phyloP scores from a whole-genome alignment of 2,797 vertebrate species.

The Vireo griseus region DNA sequence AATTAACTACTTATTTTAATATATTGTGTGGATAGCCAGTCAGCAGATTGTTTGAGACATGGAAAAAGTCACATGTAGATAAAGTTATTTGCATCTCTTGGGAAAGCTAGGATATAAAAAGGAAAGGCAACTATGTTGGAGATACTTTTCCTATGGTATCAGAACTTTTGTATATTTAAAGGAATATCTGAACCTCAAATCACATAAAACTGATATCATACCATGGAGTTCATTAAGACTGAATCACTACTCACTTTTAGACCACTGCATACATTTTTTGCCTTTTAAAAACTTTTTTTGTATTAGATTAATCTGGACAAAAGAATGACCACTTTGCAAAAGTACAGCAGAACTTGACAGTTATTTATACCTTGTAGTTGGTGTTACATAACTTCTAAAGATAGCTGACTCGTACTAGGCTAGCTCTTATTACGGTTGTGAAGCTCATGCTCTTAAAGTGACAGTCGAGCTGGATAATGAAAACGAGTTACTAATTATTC shows the following conservation, averaged over 20 bases:
- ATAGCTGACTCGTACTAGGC: background rate
- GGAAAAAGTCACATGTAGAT: background rate
- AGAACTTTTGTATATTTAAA: background rate
- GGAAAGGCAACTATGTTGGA: background rate
- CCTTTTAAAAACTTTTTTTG: background rate
- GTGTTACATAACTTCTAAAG: conserved; percentile 29
- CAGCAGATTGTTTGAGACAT: background rate
- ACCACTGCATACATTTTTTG: background rate
- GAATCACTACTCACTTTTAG: background rate
- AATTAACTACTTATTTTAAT: background rate
- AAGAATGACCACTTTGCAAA: background rate
- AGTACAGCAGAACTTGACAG: background rate
- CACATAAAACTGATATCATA: background rate
- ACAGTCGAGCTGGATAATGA: background rate
- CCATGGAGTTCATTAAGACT: background rate
- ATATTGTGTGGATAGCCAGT: background rate
- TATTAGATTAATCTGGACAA: background rate
- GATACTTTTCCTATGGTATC: background rate
- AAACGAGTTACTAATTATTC: background rate
- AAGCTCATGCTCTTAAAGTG: background rate
- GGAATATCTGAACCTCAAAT: background rate
- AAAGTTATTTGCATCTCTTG: background rate
- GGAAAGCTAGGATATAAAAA: background rate
- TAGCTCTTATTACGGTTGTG: conserved; percentile 9
- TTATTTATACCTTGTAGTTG: conserved; percentile 32